Evolutionary conservation across 2,113 vertebrate genomes (phyloP), one percentile per base, ranked within the genome.

Genomic region (Phalacrocorax aristotelis): DNA sequence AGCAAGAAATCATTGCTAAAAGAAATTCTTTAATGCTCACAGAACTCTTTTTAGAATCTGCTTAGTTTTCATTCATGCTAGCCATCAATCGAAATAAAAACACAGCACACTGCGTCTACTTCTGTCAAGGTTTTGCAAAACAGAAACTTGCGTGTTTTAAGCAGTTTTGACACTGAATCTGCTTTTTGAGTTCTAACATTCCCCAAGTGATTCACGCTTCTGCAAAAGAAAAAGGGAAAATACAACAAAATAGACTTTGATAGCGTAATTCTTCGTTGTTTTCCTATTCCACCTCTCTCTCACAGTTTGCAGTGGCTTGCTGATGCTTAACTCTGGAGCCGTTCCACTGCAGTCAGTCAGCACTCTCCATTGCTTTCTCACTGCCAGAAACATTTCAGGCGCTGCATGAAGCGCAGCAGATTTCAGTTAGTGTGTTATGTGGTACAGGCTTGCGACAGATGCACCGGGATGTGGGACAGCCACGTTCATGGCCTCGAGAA

Each of bases 111-210:
- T 8, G 12, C 4, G 0, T 19, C 65, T 89, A 55, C 65, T 68
- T 78, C 69, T 58, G 30, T 52, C 52, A 68, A 75, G 65, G 58
- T 61, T 93, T 68, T 79, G 22, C 26, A 62, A 30, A 94, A 87
- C 51, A 81, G 61, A 64, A 89, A 81, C 75, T 74, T 86, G 74
- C 0, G 0, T 34, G 22, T 65, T 93, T 95, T 70, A 90, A 78
- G 79, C 21, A 79, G 71, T 27, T 94, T 85, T 96, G 96, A 94
- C 95, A 84, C 22, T 34, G 51, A 88, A 92, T 52, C 52, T 61
- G 65, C 57, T 93, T 90, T 68, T 79, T 61, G 27, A 83, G 52
- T 58, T 71, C 71, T 75, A 71, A 58, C 42, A 54, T 52, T 86
- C 81, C 58, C 58, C 71, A 58, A 76, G 54, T 14, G 65, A 70